A percentile compares a stretch with the other conserved stretches of the same genome.
Conservation (phyloP, 2,888 invertebrate genomes). For the Lymantria dispar region DNA sequence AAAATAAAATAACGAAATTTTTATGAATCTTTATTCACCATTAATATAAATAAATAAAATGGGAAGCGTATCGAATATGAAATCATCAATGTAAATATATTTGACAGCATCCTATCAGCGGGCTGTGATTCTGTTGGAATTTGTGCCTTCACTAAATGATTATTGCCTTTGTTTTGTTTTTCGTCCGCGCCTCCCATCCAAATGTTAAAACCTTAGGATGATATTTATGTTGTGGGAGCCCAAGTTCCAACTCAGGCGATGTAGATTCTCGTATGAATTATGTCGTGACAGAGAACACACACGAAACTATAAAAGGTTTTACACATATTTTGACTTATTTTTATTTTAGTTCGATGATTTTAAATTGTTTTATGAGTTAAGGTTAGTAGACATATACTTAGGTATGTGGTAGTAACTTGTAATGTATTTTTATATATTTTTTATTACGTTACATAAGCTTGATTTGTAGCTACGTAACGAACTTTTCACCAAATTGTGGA, state of each 20-base stretch:
- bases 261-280: constrained; percentile 25
- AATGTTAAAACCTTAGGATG: constrained; percentile 62
- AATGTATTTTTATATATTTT: background rate
- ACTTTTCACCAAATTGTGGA: too few relatives aligned
- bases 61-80: constrained; percentile 17
- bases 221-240: constrained; percentile 51
- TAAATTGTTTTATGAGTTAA: background rate
- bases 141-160: constrained; percentile 66
- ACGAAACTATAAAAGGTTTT: constrained; percentile 13
- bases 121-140: constrained; percentile 59
- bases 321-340: constrained; percentile 8
- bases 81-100: constrained; percentile 28
- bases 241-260: constrained; percentile 26
- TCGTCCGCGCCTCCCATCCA: constrained; percentile 54
- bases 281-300: constrained; percentile 23
- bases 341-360: constrained; percentile 4
- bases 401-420: background rate
- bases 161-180: constrained; percentile 60
- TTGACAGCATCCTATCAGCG: constrained; percentile 53
- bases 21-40: too few relatives aligned
- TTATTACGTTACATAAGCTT: too few relatives aligned
- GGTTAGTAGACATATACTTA: background rate
- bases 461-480: too few relatives aligned
- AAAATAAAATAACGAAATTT: too few relatives aligned
- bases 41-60: background rate